Evolutionary conservation across 2,797 vertebrate species (phyloP).

Genomic region (Danio tinwini): DNA sequence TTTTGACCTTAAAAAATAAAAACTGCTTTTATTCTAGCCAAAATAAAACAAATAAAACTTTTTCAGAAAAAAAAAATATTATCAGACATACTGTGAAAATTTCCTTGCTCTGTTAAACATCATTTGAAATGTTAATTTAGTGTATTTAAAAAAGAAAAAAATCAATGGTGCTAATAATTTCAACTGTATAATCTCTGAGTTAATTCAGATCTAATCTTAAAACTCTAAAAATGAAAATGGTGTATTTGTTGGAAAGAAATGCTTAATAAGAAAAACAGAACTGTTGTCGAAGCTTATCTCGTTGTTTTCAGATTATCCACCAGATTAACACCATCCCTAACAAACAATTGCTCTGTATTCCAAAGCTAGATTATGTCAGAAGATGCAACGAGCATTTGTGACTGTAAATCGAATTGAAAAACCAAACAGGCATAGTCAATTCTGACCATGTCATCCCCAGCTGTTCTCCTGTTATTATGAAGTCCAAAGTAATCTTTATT

Average conservation of each 20-base stretch:
- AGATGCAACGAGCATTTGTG: background rate
- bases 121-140: too few species aligned
- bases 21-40: too few species aligned
- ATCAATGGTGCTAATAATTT: too few species aligned
- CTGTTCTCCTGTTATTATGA: background rate
- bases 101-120: too few species aligned
- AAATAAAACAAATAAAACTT: too few species aligned
- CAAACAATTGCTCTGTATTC: conserved; percentile 21
- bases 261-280: background rate
- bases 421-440: background rate
- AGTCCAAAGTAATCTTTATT: conserved; percentile 2
- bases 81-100: too few species aligned
- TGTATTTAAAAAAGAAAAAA: too few species aligned
- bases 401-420: background rate
- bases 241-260: conserved; percentile 4
- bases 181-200: too few species aligned
- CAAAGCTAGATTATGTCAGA: conserved; percentile 44
- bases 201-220: conserved; percentile 28
- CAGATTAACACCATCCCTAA: conserved; percentile 33
- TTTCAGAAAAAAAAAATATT: too few species aligned
- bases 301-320: conserved; percentile 34
- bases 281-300: conserved; percentile 26
- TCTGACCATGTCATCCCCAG: background rate
- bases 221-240: background rate
- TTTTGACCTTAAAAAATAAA: too few species aligned